Base-by-base conservation (phyloP, 2,797 vertebrate species). In the Halcyon badia region DNA sequence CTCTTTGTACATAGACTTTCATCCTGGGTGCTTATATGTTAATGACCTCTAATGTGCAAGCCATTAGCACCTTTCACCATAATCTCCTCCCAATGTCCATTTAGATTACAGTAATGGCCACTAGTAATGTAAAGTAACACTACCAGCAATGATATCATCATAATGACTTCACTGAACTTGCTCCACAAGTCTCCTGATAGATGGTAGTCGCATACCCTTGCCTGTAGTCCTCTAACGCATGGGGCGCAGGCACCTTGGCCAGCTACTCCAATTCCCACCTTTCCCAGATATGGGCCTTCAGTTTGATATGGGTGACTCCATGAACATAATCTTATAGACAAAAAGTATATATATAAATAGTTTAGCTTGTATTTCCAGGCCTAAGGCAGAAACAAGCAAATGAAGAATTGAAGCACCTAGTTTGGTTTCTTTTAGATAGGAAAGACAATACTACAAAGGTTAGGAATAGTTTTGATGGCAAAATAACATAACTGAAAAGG, bases 11-110 rank as follows among this genome's bases (percentile, higher is more conserved):
- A 51, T 64, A 89, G 91, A 92, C 94, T 96, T 95, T 93, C 90
- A 96, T 96, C 92, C 60, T 90, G 91, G 97, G 95, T 80, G 83
- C 96, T 93, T 96, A 94, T 75, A 94, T 54, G 96, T 96, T 95
- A 97, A 97, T 80, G 93, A 95, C 75, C 86, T 90, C 81, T 97
- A 96, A 97, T 92, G 97, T 89, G 91, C 90, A 76, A 90, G 93
- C 94, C 95, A 97, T 97, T 97, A 97, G 94, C 90, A 97, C 96
- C 97, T 96, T 97, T 96, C 96, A 96, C 97, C 95, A 97, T 97
- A 97, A 97, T 97, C 96, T 97, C 81, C 95, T 96, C 96, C 96
- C 93, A 96, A 69, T 83, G 96, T 96, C 96, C 95, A 97, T 97
- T 96, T 97, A 93, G 95, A 97, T 96, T 97, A 94, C 91, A 89